Conservation (phyloP, 2,888 invertebrate species). For the Resseliella maxima region DNA sequence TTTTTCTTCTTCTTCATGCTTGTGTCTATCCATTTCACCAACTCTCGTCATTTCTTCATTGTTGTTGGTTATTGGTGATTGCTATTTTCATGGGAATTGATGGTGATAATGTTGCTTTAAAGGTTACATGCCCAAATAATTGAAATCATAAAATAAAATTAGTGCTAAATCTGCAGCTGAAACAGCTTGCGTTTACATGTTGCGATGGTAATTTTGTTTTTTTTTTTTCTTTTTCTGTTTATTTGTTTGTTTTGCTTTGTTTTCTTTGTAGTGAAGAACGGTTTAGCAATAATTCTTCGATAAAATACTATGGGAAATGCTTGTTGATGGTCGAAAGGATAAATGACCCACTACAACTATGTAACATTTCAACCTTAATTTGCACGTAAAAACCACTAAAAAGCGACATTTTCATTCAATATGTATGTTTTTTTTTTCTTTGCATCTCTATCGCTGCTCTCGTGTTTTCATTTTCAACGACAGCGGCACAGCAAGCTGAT, state of each 20-base stretch:
- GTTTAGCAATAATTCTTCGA: not conserved
- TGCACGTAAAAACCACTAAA: slow-evolving; percentile 17
- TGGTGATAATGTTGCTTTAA: not conserved
- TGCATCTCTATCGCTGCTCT: not conserved
- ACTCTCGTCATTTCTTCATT: no score
- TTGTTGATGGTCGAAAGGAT: not conserved
- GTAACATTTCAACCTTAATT: slow-evolving; percentile 4
- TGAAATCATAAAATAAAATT: not conserved
- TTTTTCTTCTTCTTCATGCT: not conserved
- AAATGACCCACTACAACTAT: slow-evolving; percentile 12
- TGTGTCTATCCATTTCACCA: no score
- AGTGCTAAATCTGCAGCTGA: not conserved
- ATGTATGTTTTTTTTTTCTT: not conserved
- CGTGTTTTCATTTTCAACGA: not conserved
- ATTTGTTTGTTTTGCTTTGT: not conserved
- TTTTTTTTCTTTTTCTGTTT: no score
- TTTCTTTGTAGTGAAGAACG: not conserved
- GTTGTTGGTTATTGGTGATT: not conserved
- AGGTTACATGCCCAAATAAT: not conserved
- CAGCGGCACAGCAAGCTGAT: not conserved
- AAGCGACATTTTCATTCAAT: not conserved
- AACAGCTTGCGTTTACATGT: not conserved
- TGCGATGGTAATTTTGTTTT: not conserved
- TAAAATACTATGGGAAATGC: not conserved
- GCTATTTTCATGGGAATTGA: not conserved